These are phyloP conservation scores for Mesorhabditis sp. DNA, from an alignment of 2,888 invertebrate species.

Conservation along the genomic window DNA sequence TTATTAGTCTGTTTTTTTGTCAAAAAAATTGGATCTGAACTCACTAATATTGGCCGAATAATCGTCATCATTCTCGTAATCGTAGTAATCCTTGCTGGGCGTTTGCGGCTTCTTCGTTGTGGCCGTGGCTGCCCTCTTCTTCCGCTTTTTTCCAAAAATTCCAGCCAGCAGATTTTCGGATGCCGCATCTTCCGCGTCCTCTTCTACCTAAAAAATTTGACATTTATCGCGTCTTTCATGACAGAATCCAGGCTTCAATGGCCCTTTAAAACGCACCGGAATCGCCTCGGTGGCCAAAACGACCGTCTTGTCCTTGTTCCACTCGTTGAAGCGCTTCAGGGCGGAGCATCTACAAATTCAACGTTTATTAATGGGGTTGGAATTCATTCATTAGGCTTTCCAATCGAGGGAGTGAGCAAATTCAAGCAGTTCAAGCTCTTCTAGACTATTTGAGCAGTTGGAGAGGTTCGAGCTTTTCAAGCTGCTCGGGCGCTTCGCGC, in stretches of 20 bases:
- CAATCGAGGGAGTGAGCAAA: too few relatives aligned
- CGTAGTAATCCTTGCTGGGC: slow-evolving; percentile 42
- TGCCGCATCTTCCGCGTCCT: slow-evolving; percentile 17
- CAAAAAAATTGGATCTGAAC: neutral
- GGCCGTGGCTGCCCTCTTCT: slow-evolving; percentile 28
- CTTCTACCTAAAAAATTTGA: neutral
- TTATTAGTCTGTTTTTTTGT: neutral
- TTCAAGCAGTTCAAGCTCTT: too few relatives aligned
- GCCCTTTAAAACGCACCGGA: neutral
- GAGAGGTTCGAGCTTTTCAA: too few relatives aligned
- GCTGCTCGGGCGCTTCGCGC: too few relatives aligned
- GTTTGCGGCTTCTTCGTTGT: slow-evolving; percentile 16
- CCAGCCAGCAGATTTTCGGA: slow-evolving; percentile 30
- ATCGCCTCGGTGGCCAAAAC: neutral
- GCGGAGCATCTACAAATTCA: slow-evolving; percentile 23
- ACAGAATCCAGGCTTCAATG: too few relatives aligned
- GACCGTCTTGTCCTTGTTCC: slow-evolving; percentile 36
- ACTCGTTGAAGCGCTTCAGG: slow-evolving; percentile 35
- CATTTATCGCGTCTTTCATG: too few relatives aligned
- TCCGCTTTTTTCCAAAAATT: slow-evolving; percentile 44
- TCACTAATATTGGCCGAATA: slow-evolving; percentile 19
- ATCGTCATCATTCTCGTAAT: slow-evolving; percentile 42
- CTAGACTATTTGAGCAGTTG: too few relatives aligned
- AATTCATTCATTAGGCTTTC: too few relatives aligned
- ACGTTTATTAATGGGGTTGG: too few relatives aligned